Percentiles rank a stretch among this genome's conserved stretches.
phyloP scores from a whole-genome alignment of 2,888 invertebrate species.

The Theretra japonica region DNA sequence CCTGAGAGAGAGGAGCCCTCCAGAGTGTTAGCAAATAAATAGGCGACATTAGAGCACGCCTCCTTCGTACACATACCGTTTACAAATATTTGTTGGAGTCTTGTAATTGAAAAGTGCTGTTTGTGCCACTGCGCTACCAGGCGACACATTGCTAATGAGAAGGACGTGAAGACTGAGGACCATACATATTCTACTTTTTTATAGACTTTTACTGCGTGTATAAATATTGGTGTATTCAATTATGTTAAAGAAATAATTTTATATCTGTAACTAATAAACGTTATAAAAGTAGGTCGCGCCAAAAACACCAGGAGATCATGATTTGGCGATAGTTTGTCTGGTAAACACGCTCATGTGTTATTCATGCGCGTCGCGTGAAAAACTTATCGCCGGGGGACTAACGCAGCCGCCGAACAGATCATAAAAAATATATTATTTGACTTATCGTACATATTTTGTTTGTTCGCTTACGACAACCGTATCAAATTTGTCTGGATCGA shows the following conservation, averaged over 20 bases:
- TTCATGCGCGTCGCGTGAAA: constrained; percentile 36
- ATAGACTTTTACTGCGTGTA: too few relatives aligned
- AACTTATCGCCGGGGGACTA: constrained; percentile 31
- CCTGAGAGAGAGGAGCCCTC: constrained; percentile 25
- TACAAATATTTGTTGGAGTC: constrained; percentile 41
- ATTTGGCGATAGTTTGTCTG: constrained; percentile 33
- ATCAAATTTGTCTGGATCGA: background rate
- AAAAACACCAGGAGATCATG: constrained; percentile 32
- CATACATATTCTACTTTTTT: background rate
- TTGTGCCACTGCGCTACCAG: constrained; percentile 27
- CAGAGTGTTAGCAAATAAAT: constrained; percentile 41
- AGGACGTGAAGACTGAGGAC: too few relatives aligned
- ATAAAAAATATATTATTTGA: constrained; percentile 21
- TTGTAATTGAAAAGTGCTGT: constrained; percentile 41
- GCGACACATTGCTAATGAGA: background rate
- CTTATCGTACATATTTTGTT: constrained; percentile 37
- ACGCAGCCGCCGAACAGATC: constrained; percentile 23
- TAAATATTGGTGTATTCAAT: too few relatives aligned
- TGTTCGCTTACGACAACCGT: background rate
- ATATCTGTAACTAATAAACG: background rate
- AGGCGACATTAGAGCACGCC: constrained; percentile 41
- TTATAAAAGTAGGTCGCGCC: background rate
- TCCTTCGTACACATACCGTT: constrained; percentile 41
- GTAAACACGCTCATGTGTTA: constrained; percentile 44
- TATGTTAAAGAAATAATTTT: too few relatives aligned